A percentile compares a stretch with the other conserved stretches of the same genome.
These are phyloP conservation scores for Formica exsecta DNA, from an alignment of 1,140 invertebrate genomes.

Conservation along the genomic window DNA sequence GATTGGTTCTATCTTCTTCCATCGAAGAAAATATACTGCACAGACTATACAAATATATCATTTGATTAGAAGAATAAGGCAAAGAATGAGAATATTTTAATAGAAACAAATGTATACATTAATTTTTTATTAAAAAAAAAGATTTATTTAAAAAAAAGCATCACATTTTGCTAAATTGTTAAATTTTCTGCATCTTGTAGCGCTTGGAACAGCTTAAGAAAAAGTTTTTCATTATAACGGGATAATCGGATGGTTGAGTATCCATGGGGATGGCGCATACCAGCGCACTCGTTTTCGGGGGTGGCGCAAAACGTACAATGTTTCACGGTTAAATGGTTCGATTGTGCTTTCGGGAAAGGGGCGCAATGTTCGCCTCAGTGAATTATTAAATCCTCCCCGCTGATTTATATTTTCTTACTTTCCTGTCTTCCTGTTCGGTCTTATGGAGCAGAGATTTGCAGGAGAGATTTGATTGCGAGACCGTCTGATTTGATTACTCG, in stretches of 20 bases:
- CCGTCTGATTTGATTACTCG: constrained; percentile 55
- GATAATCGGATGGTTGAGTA: constrained; percentile 43
- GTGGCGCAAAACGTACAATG: constrained; percentile 41
- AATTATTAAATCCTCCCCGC: constrained; percentile 65
- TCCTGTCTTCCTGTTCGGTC: constrained; percentile 1
- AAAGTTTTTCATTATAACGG: constrained; percentile 51
- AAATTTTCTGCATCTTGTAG: neutral
- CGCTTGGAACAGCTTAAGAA: constrained; percentile 2
- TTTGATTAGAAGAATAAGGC: neutral
- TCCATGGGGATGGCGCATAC: constrained; percentile 16
- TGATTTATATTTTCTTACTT: constrained; percentile 60
- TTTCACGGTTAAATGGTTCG: constrained; percentile 62
- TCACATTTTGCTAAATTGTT: constrained; percentile 11
- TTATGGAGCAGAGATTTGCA: constrained; percentile 31
- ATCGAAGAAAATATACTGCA: neutral
- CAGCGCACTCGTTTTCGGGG: neutral
- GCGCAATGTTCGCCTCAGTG: constrained; percentile 38
- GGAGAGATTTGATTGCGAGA: constrained; percentile 54
- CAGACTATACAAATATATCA: neutral
- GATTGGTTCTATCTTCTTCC: constrained; percentile 14
- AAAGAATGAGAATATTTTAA: neutral
- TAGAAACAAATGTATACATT: too few relatives aligned
- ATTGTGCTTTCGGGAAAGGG: constrained; percentile 44
- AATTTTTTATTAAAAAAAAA: neutral
- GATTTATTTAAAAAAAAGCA: neutral